Evolutionary conservation across 2,797 vertebrate genomes (phyloP).

Genomic region (Pampus argenteus): DNA sequence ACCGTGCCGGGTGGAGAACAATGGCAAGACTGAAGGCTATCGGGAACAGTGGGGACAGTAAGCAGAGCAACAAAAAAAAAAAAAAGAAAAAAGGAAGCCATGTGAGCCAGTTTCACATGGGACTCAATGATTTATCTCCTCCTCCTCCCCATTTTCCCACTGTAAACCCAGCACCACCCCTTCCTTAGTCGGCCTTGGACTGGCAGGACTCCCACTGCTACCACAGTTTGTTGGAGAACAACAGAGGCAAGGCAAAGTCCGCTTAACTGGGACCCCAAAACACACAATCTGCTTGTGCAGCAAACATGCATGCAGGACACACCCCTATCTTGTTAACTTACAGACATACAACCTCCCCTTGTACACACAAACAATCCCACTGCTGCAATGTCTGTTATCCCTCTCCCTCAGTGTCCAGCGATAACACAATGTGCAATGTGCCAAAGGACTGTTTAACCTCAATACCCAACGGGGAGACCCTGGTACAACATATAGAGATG

Average conservation of each 20-base stretch:
- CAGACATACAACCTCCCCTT: slow-evolving; percentile 43
- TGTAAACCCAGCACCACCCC: slow-evolving; percentile 50
- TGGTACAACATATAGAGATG: slow-evolving; percentile 19
- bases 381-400: slow-evolving; percentile 33
- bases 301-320: slow-evolving; percentile 47
- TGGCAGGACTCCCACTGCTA: slow-evolving; percentile 47
- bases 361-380: slow-evolving; percentile 47
- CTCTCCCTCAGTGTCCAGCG: slow-evolving; percentile 40
- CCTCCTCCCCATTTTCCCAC: slow-evolving; percentile 49
- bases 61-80: slow-evolving; percentile 43
- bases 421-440: slow-evolving; percentile 55
- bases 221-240: slow-evolving; percentile 47
- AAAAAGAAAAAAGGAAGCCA: slow-evolving; percentile 55
- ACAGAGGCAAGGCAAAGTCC: slow-evolving; percentile 58
- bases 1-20: slow-evolving; percentile 45
- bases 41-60: slow-evolving; percentile 43
- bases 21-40: slow-evolving; percentile 51
- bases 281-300: slow-evolving; percentile 49
- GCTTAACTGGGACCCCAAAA: slow-evolving; percentile 60
- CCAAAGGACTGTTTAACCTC: slow-evolving; percentile 57
- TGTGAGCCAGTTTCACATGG: slow-evolving; percentile 70
- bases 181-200: slow-evolving; percentile 62
- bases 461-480: slow-evolving; percentile 45
- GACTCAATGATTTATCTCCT: slow-evolving; percentile 55
- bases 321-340: slow-evolving; percentile 33